A percentile compares a stretch with the other conserved stretches of the same genome.
These are phyloP conservation scores for Carlito syrichta DNA, from an alignment of 2,113 vertebrate species.

Conservation along the genomic window DNA sequence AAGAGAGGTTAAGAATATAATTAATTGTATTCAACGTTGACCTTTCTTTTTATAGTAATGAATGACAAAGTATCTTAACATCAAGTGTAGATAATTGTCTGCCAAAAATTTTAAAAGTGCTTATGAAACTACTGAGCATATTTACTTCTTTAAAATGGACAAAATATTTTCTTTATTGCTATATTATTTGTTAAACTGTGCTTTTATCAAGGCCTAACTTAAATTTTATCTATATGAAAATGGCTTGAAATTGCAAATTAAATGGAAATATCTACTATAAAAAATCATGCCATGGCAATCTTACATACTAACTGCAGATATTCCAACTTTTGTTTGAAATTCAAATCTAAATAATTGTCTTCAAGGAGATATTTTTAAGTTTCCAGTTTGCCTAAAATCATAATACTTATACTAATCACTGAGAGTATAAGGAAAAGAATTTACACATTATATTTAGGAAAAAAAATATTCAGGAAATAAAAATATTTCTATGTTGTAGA, in stretches of 20 bases:
- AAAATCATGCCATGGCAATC: not conserved
- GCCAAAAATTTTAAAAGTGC: not conserved
- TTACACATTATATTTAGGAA: not conserved
- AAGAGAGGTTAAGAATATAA: not conserved
- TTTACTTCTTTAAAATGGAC: not conserved
- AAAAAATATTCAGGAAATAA: not conserved
- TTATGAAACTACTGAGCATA: not conserved
- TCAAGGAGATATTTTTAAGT: conserved; percentile 5
- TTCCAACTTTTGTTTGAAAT: conserved; percentile 11
- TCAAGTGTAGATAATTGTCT: not conserved
- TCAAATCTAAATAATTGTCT: not conserved
- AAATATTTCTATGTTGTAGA: not conserved
- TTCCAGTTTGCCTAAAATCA: conserved; percentile 22
- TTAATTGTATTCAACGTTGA: not conserved
- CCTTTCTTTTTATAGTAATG: not conserved
- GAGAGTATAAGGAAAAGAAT: not conserved
- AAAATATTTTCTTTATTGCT: not conserved
- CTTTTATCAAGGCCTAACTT: not conserved
- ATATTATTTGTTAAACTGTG: not conserved
- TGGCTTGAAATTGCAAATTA: not conserved
- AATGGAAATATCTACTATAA: not conserved
- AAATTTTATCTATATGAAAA: not conserved
- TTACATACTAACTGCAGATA: not conserved
- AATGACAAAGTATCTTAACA: not conserved
- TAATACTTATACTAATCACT: not conserved